A percentile compares a stretch with the other conserved stretches of the same genome.
phyloP scores from a whole-genome alignment of 2,888 invertebrate genomes.

The Meteorus colon region DNA sequence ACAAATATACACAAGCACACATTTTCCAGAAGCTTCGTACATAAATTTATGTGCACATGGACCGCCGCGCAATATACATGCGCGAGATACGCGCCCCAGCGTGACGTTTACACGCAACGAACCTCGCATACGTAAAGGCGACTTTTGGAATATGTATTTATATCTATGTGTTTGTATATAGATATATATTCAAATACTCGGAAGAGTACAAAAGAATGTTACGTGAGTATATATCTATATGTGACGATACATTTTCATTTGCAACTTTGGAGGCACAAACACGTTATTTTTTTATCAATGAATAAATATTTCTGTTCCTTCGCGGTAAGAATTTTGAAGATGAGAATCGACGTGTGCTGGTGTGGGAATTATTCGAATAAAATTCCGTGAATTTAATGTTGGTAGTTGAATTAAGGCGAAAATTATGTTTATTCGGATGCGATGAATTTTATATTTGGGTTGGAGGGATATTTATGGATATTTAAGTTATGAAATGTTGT shows the following conservation, averaged over 20 bases:
- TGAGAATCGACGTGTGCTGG: not conserved
- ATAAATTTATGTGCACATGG: conserved; percentile 40
- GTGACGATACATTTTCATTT: not conserved
- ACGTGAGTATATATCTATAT: not conserved
- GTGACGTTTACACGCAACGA: conserved; percentile 41
- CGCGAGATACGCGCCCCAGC: conserved; percentile 36
- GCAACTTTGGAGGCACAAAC: not conserved
- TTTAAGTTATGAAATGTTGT: too few relatives aligned
- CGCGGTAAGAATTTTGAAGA: not conserved
- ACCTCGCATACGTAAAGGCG: conserved; percentile 31
- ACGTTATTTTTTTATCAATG: not conserved
- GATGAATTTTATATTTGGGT: too few relatives aligned
- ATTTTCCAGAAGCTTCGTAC: conserved; percentile 37
- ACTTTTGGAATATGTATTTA: conserved; percentile 12
- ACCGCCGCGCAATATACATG: conserved; percentile 27
- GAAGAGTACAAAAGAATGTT: not conserved
- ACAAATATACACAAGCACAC: conserved; percentile 19
- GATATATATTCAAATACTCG: not conserved
- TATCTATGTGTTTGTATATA: not conserved
- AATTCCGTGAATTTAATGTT: too few relatives aligned
- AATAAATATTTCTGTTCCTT: not conserved
- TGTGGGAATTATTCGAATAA: too few relatives aligned
- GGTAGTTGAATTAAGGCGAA: too few relatives aligned
- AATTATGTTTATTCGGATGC: too few relatives aligned
- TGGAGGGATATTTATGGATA: too few relatives aligned